Percentiles rank a stretch among this genome's conserved stretches.
Conservation (phyloP, 2,888 invertebrate genomes). For the Eupithecia abbreviata region DNA sequence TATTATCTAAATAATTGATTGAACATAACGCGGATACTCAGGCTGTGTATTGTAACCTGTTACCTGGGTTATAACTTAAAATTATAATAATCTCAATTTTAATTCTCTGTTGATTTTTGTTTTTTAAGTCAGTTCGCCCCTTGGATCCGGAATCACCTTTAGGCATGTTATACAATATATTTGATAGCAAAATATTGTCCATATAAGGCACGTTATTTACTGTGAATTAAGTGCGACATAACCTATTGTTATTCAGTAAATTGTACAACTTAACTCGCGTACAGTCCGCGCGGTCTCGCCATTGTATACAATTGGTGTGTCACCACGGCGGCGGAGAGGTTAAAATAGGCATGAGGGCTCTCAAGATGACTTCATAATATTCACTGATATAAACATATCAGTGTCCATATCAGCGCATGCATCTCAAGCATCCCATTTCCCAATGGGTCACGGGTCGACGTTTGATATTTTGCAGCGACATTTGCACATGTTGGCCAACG, state of each 20-base stretch:
- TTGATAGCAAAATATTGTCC: background rate
- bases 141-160: background rate
- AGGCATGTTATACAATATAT: background rate
- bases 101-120: background rate
- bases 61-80: background rate
- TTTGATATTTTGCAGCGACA: conserved; percentile 77
- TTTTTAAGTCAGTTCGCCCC: background rate
- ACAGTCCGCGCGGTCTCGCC: background rate
- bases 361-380: background rate
- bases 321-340: background rate
- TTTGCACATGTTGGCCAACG: conserved; percentile 72
- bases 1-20: conserved; percentile 4
- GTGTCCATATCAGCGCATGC: conserved; percentile 50
- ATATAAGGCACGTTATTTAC: background rate
- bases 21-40: background rate
- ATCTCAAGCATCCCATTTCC: conserved; percentile 61
- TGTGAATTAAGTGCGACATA: background rate
- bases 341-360: background rate
- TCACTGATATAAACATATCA: conserved; percentile 30
- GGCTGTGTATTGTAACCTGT: background rate
- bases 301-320: background rate
- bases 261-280: background rate
- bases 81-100: background rate
- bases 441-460: conserved; percentile 69
- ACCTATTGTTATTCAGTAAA: background rate